Evolutionary conservation across 2,113 vertebrate species (phyloP), one percentile per base, ranked within the genome.

Genomic region (Chamaetylas fuelleborni): DNA sequence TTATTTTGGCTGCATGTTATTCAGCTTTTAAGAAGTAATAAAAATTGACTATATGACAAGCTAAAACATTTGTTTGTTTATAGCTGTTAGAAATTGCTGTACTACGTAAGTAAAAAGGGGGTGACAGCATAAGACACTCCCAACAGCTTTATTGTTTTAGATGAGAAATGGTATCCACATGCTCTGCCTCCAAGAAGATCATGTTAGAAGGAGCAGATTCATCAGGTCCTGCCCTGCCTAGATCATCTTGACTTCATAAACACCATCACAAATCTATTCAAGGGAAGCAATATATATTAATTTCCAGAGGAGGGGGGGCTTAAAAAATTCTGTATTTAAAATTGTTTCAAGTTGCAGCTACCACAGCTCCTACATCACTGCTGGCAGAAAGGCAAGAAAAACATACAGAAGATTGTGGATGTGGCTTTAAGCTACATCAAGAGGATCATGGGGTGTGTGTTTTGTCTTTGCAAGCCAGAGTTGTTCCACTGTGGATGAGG

Each of bases 11-110:
- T 92, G 22, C 47, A 40, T 8, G 14, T 58, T 80, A 66, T 43
- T 86, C 67, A 77, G 56, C n/a, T 85, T 40, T 51, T 80, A 80
- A 83, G 72, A 88, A 77, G 58, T 50, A 92, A 92, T 94, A 95
- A 93, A 96, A 92, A 88, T 56, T 22, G 85, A 73, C 64, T 88
- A 84, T 31, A n/a, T 33, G 76, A 72, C 40, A 77, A 91, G 31
- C 31, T 73, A 54, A 92, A 94, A 31, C 38, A 79, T 74, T 86
- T 90, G 34, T 54, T 92, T 93, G 24, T 70, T 93, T 88, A 69
- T 42, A 88, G 71, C 47, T 22, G 15, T 53, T 82, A 70, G 36
- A 88, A 90, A 88, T 20, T 60, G 31, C 34, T 77, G 38, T 6
- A 61, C 14, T 78, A 42, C 0, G 0, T 56, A 83, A 86, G 19